phyloP scores from a whole-genome alignment of 2,888 invertebrate genomes.

The Cephalotes varians region DNA sequence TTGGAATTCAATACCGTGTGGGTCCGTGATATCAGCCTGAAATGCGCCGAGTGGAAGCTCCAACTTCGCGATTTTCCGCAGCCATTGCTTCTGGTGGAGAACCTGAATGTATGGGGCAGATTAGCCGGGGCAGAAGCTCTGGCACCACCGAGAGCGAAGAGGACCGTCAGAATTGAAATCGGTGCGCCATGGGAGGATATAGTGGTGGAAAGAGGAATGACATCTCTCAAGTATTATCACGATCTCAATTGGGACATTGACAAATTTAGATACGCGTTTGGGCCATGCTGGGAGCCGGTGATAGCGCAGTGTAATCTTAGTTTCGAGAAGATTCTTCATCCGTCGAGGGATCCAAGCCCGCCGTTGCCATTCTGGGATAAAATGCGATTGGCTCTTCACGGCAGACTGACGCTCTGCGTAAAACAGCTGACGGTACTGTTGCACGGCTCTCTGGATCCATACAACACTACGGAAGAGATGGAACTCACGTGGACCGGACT shows the following conservation, averaged over 20 bases:
- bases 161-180: conserved; percentile 92
- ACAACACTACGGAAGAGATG: conserved; percentile 99
- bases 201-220: conserved; percentile 96
- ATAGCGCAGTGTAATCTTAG: conserved; percentile 95
- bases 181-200: conserved; percentile 94
- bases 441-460: conserved; percentile 98
- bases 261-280: conserved; percentile 96
- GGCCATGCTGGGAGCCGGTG: conserved; percentile 99
- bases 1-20: conserved; percentile 96
- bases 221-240: conserved; percentile 98
- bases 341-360: conserved; percentile 96
- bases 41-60: conserved; percentile 95
- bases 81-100: conserved; percentile 94
- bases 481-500: conserved; percentile 98
- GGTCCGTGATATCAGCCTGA: conserved; percentile 95
- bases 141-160: conserved; percentile 91
- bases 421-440: conserved; percentile 95
- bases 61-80: conserved; percentile 98
- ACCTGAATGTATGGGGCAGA: conserved; percentile 95
- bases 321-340: conserved; percentile 95
- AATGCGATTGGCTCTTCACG: conserved; percentile 96
- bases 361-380: conserved; percentile 99
- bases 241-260: conserved; percentile 98
- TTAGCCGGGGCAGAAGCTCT: conserved; percentile 96
- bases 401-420: conserved; percentile 95